Base-by-base conservation (phyloP, 2,888 invertebrate genomes). In the Embidobia sp. region DNA sequence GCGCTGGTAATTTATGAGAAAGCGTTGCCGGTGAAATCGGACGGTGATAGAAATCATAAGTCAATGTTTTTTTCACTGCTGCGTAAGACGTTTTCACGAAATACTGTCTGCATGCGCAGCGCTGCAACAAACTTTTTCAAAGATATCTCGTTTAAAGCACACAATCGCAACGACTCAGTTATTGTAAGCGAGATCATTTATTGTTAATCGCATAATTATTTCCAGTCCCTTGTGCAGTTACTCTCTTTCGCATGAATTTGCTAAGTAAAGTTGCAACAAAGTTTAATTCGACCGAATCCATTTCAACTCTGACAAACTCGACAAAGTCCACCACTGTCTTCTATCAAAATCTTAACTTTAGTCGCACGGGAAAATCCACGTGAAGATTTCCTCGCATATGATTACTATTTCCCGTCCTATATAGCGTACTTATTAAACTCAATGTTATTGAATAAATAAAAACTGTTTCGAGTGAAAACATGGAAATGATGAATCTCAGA, bases 231-330 rank as follows among this genome's bases (percentile, higher is more conserved):
- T 19, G 8, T 18, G 6, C 22, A 29, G 19, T 13, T 27, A 40
- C 18, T n/a, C 40, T 49, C 63, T 40, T 40, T 63, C 29, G 29
- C 11, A 63, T 18, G 13, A 63, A 51, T 51, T 22, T 16, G 16
- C 31, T 3, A 15, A 42, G 18, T 66, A 11, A 42, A 66, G 44
- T 51, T 53, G 33, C 33, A 53, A 44, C 35, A 53, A 64, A 66
- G 53, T 53, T 66, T 66, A 53, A 66, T 53, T 66, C 27, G 35
- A 11, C 31, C 11, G 13, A 53, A 66, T 44, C 22, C 46, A 55
- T 55, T 63, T 44, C 44, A 64, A 64, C 64, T 51, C 51, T 51
- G 22, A 53, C 44, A 63, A 63, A 51, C 51, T 63, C 40, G 31
- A 63, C 63, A 40, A 63, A 63, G 40, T 37, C 49, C 37, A 63